A percentile compares a stretch with the other conserved stretches of the same genome.
Evolutionary conservation across 2,888 invertebrate species (phyloP).

Genomic region (Congeria kusceri): DNA sequence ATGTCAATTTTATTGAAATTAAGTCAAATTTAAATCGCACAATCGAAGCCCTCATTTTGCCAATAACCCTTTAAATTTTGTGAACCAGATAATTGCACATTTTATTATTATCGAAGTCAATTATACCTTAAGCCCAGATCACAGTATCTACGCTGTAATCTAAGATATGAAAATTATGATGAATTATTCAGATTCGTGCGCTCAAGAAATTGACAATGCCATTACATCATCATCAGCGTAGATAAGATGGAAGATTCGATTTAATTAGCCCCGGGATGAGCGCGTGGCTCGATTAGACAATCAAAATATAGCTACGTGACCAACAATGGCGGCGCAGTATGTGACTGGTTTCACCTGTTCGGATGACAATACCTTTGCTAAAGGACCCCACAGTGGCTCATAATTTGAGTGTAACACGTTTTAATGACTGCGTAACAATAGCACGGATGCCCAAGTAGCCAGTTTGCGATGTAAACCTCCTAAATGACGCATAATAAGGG

Average conservation of each 20-base stretch:
- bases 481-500: no score
- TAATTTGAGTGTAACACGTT: neutral
- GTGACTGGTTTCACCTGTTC: slow-evolving; percentile 59
- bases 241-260: slow-evolving; percentile 42
- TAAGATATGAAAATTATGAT: slow-evolving; percentile 48
- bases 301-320: slow-evolving; percentile 43
- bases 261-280: slow-evolving; percentile 58
- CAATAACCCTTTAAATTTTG: slow-evolving; percentile 32
- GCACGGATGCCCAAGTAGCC: no score
- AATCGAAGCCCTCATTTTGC: slow-evolving; percentile 27
- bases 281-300: slow-evolving; percentile 35
- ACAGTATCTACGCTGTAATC: slow-evolving; percentile 6
- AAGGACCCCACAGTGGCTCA: slow-evolving; percentile 1
- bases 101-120: slow-evolving; percentile 17
- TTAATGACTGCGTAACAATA: no score
- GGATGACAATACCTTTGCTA: neutral
- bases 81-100: slow-evolving; percentile 32
- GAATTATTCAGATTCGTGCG: slow-evolving; percentile 47
- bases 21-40: slow-evolving; percentile 3
- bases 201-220: slow-evolving; percentile 8
- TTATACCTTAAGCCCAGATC: slow-evolving; percentile 9
- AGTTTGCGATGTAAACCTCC: no score
- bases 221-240: slow-evolving; percentile 26
- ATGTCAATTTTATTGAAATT: slow-evolving; percentile 1
- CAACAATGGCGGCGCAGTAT: slow-evolving; percentile 46